phyloP scores from a whole-genome alignment of 2,888 invertebrate species.

The Caenorhabditis virilis region DNA sequence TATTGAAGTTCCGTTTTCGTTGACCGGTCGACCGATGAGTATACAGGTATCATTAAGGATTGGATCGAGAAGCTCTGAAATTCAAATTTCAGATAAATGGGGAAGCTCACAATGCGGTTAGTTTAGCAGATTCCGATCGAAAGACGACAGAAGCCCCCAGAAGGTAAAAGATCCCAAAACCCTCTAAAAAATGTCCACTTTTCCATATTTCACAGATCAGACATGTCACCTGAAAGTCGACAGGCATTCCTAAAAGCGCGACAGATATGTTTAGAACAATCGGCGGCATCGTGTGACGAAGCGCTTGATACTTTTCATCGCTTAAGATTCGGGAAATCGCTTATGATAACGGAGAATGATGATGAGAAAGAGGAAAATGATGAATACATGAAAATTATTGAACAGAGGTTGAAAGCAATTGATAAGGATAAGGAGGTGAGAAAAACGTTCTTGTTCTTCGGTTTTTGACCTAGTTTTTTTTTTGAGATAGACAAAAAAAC shows the following conservation, averaged over 20 bases:
- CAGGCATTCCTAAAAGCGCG: conserved; percentile 33
- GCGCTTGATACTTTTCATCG: conserved; percentile 46
- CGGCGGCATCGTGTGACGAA: conserved; percentile 37
- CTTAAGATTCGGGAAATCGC: conserved; percentile 38
- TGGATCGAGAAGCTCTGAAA: no score
- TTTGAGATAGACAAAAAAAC: no score
- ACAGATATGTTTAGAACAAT: conserved; percentile 37
- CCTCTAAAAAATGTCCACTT: no score
- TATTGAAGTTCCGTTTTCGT: conserved; percentile 40
- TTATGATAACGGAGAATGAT: conserved; percentile 9
- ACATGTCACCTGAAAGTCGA: conserved; percentile 26
- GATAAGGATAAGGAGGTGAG: no score
- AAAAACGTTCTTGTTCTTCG: no score
- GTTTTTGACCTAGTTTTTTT: no score
- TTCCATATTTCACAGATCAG: no score
- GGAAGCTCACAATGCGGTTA: conserved; percentile 28
- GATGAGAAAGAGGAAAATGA: conserved; percentile 12
- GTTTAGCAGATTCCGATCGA: conserved; percentile 10
- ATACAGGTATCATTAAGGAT: conserved; percentile 40
- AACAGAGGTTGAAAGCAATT: conserved; percentile 20
- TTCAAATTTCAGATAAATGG: conserved; percentile 29
- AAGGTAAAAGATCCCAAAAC: no score
- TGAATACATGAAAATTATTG: conserved; percentile 18
- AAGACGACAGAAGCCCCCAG: conserved; percentile 1
- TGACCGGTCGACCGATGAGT: conserved; percentile 41